Percentiles rank a stretch among this genome's conserved stretches.
These are phyloP conservation scores for Andricus grossulariae DNA, from an alignment of 1,140 invertebrate species.

Conservation along the genomic window DNA sequence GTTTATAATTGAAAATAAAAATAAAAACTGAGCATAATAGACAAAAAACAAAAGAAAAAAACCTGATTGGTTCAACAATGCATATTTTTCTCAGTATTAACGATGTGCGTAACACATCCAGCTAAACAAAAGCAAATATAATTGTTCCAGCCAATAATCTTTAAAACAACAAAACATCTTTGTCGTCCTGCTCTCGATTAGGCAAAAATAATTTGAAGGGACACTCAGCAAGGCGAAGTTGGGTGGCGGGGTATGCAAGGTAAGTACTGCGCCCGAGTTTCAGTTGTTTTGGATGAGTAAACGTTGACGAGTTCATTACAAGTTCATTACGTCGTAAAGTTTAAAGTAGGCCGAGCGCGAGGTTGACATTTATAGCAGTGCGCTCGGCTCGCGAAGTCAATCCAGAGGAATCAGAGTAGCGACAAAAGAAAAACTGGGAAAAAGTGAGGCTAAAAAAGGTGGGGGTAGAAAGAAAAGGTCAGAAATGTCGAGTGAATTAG, in stretches of 20 bases:
- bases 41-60: too few species aligned
- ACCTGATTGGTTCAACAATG: too few species aligned
- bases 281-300: conserved; percentile 34
- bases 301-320: conserved; percentile 46
- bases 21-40: too few species aligned
- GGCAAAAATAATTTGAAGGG: conserved; percentile 46
- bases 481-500: conserved; percentile 24
- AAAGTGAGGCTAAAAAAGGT: conserved; percentile 40
- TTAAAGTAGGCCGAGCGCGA: conserved; percentile 32
- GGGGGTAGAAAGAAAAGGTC: not conserved
- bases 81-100: too few species aligned
- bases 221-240: conserved; percentile 33
- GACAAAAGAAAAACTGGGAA: conserved; percentile 39
- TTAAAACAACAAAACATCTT: conserved; percentile 10
- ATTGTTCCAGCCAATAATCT: not conserved
- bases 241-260: not conserved
- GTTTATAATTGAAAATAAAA: too few species aligned
- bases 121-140: not conserved
- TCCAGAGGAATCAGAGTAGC: conserved; percentile 34
- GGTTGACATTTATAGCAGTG: not conserved
- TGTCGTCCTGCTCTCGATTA: not conserved
- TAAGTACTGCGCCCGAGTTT: conserved; percentile 19
- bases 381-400: conserved; percentile 3
- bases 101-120: too few species aligned
- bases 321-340: conserved; percentile 43